phyloP scores from a whole-genome alignment of 2,797 vertebrate genomes.

The Tapirus indicus region DNA sequence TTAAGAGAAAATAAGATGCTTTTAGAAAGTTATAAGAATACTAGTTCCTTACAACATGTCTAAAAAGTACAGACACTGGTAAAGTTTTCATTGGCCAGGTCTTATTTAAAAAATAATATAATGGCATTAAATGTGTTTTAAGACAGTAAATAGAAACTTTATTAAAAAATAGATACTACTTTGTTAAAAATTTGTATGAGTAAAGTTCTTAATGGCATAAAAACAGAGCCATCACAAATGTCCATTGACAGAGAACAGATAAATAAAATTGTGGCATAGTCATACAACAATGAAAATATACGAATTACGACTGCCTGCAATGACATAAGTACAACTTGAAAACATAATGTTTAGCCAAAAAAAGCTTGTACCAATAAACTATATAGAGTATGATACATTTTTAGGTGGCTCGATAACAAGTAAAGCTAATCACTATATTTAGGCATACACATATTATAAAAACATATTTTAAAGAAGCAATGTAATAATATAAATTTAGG shows the following conservation, averaged over 20 bases:
- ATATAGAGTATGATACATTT: not conserved
- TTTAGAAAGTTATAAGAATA: conserved; percentile 18
- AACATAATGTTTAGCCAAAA: not conserved
- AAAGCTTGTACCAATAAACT: not conserved
- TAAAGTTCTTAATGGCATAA: not conserved
- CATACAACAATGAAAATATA: not conserved
- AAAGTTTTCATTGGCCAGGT: not conserved
- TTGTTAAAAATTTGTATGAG: not conserved
- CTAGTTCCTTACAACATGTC: not conserved
- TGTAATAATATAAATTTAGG: not conserved
- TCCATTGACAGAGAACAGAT: not conserved
- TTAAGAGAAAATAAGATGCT: not conserved
- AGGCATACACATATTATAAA: not conserved
- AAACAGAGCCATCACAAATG: conserved; percentile 10
- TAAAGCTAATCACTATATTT: not conserved
- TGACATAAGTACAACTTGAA: not conserved
- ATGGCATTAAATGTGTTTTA: not conserved
- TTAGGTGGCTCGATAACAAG: not conserved
- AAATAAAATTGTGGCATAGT: not conserved
- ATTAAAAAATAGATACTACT: not conserved
- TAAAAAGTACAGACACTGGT: not conserved
- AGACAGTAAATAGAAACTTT: not conserved
- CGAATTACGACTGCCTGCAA: not conserved
- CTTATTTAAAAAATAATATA: conserved; percentile 16
- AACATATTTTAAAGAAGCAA: not conserved